Base-by-base conservation (phyloP, 2,113 vertebrate species). In the Misgurnus anguillicaudatus region DNA sequence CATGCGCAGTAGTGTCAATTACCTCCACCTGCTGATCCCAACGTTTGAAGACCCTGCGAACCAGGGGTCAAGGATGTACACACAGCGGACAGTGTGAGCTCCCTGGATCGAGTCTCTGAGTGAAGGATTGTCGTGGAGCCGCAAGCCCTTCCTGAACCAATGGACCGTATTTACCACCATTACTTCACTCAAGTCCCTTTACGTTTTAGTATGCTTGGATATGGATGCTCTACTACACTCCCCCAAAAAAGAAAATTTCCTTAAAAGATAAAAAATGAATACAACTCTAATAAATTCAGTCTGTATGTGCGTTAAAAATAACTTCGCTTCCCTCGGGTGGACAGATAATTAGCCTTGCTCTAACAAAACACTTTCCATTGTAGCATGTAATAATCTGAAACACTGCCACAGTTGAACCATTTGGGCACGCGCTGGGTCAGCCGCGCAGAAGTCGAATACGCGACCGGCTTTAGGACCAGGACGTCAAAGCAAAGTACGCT, bases 21-120 rank as follows among this genome's bases (percentile, higher is more conserved):
- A 98, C 97, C 97, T 94, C 97, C 97, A 99, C 93, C 97, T 93
- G 96, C 96, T 98, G 94, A 99, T 99, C 61, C 97, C 97, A 64
- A 99, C 96, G 88, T 97, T 98, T 86, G 97, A 99, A 3, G 97
- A 98, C n/a, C 97, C 97, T 0, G 97, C 97, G 85, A 99, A 99
- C 97, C 97, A 99, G 62, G 97, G 97, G 84, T 99, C 97, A 62
- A 98, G 92, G 89, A 98, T 99, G 91, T 99, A 99, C 76, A 99
- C 95, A 89, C 97, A 99, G 87, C 97, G 95, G 82, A 98, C 91
- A 0, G 92, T 95, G 80, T 97, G 95, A 36, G 96, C 95, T 61
- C 96, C 96, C 84, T 90, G 92, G 87, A 98, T 92, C 71, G 96
- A 95, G 57, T 97, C 95, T 89, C 91, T 91, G 77, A 99, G 92